Base-by-base conservation (phyloP, 2,888 invertebrate species). In the Lochmaea capreae region DNA sequence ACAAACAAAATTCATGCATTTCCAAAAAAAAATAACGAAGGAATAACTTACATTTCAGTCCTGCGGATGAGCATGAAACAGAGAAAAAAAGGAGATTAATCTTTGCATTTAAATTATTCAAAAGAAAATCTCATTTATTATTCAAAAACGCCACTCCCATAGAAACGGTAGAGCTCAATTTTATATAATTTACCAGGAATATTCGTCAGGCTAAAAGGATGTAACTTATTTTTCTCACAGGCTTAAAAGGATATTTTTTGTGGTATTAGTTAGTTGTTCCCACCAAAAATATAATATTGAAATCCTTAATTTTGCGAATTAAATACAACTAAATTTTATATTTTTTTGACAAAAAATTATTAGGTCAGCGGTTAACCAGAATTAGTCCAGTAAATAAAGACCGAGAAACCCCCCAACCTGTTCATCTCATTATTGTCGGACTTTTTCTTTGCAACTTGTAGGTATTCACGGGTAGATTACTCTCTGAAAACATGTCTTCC, bases 41-140 rank as follows among this genome's bases (percentile, higher is more conserved):
- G 49, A 71, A 62, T 67, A 65, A 87, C 87, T 87, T 85, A 87
- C 87, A 87, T 81, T 85, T 84, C 77, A 87, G 78, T 85, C 86
- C 87, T 86, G 80, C 74, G 61, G 78, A 81, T 76, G 75, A 83
- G 82, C 86, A 80, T 83, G 82, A 81, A 84, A 85, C 78, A 82
- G 81, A 80, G 81, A 71, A 39, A 73, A 69, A 71, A 65, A 57
- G 57, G 9, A 57, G 14, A 71, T 71, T 71, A 71, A 65, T 71
- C 58, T 71, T 71, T 71, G 65, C 26, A 46, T 43, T 49, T 71
- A 12, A 71, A 65, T 71, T 65, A 76, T 73, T 69, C 67, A 65
- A 72, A 57, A 73, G 74, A 67, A 69, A 71, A 69, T 46, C 59
- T 67, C 69, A 72, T 76, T 66, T 72, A 73, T 73, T 71, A 76